Evolutionary conservation across 2,888 invertebrate species (phyloP).

Genomic region (Lordiphosa fenestrarum): DNA sequence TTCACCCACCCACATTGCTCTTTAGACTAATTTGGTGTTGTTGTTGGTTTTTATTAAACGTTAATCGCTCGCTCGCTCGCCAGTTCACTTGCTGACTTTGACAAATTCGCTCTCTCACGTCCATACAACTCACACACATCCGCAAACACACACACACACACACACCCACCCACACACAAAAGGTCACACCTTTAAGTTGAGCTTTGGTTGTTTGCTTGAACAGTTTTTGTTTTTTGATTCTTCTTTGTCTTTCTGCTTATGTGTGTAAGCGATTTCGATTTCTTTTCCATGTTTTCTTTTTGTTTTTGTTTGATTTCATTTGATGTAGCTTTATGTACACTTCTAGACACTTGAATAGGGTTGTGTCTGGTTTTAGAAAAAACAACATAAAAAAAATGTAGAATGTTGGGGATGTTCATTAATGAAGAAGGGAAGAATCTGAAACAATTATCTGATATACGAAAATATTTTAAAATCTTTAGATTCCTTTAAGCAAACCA

Average conservation of each 20-base stretch:
- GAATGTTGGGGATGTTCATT: too few species aligned
- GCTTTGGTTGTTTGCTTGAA: constrained; percentile 53
- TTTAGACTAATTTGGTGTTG: constrained; percentile 28
- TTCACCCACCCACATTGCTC: constrained; percentile 14
- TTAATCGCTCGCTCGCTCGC: constrained; percentile 42
- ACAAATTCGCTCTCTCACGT: constrained; percentile 26
- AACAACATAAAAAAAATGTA: too few species aligned
- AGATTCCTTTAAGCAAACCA: too few species aligned
- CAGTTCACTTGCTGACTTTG: constrained; percentile 18
- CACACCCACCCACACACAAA: constrained; percentile 21
- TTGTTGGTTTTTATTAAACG: constrained; percentile 42
- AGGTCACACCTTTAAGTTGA: constrained; percentile 44
- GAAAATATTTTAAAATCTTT: too few species aligned
- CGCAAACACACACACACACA: constrained; percentile 22
- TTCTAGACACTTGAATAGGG: background rate
- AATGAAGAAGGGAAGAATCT: too few species aligned
- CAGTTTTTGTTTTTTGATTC: constrained; percentile 25
- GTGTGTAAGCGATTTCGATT: constrained; percentile 8
- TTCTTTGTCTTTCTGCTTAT: constrained; percentile 27
- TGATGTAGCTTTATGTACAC: constrained; percentile 9
- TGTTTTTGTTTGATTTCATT: constrained; percentile 30
- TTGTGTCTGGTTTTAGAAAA: too few species aligned
- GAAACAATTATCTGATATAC: too few species aligned
- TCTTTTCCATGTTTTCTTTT: constrained; percentile 11
- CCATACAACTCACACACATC: constrained; percentile 3